Evolutionary conservation across 2,888 invertebrate genomes (phyloP), one percentile per base, ranked within the genome.

Genomic region (Acleris laterana): DNA sequence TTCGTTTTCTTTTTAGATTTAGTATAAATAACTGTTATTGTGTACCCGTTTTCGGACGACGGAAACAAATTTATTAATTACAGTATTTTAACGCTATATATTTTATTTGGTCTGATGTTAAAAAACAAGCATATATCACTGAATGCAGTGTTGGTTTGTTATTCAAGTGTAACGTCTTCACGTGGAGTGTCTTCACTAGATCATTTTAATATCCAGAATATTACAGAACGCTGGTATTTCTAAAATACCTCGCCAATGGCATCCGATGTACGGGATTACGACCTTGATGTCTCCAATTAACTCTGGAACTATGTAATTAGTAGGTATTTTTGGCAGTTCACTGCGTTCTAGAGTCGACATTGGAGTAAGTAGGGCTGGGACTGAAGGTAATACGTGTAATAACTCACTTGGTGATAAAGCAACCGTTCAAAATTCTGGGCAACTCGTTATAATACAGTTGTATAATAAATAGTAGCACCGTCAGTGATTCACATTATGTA

Each of bases 271-370:
- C 50, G 20, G 44, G 38, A 62, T 62, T 28, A 32, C 38, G 61
- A 46, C 66, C 66, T 66, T 66, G 66, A 62, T 62, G 57, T 62
- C 56, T 38, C 61, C 61, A 66, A 66, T 66, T 62, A 66, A 56
- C 56, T 62, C 57, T 62, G 55, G 60, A 66, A 66, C 57, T 66
- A 57, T 66, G 61, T 66, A 66, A 66, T 66, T 66, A 61, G 56
- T 46, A 19, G 38, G 48, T 66, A 62, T 62, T 66, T 62, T 62
- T 66, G 66, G 66, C 66, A 65, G 53, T 58, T 57, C 51, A 60
- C 65, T 32, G 32, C 65, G 55, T 59, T 55, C 65, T 51, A n/a
- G 32, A 59, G 16, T 13, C 16, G 58, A 51, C 61, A 38, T 56
- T 61, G 19, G 38, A 51, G 63, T 28, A 38, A 13, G 42, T 46